phyloP scores from a whole-genome alignment of 2,797 vertebrate genomes.

The Euthynnus affinis region DNA sequence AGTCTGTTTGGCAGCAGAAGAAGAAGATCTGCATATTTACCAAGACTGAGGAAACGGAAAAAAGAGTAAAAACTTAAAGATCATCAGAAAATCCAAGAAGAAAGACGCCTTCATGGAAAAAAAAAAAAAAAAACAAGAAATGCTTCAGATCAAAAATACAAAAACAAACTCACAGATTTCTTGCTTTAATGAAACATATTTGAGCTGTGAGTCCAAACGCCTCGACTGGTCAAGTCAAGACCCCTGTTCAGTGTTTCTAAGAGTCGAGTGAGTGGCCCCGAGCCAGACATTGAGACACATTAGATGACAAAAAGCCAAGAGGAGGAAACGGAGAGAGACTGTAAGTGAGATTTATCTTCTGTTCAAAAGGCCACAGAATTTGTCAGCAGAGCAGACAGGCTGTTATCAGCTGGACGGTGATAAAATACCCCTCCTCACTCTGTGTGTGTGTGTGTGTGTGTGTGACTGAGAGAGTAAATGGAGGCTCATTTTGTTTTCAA shows the following conservation, averaged over 20 bases:
- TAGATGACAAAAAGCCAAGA: constrained; percentile 42
- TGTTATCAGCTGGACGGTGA: constrained; percentile 62
- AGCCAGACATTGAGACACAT: constrained; percentile 38
- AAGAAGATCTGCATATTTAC: neutral
- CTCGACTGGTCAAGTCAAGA: neutral
- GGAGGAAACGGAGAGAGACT: constrained; percentile 32
- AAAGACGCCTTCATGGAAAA: too few relatives aligned
- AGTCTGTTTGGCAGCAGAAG: neutral
- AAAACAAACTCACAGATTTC: too few relatives aligned
- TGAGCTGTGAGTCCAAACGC: neutral
- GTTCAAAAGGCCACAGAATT: constrained; percentile 69
- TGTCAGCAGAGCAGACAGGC: constrained; percentile 64
- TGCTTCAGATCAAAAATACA: too few relatives aligned
- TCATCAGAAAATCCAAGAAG: too few relatives aligned
- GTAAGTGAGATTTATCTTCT: constrained; percentile 70
- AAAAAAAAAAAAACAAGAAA: too few relatives aligned
- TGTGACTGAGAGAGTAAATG: constrained; percentile 23
- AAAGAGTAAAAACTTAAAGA: too few relatives aligned
- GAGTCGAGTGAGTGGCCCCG: constrained; percentile 4
- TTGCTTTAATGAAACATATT: too few relatives aligned
- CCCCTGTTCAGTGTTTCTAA: neutral
- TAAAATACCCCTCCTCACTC: constrained; percentile 31
- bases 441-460: constrained; percentile 22
- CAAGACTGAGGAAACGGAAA: neutral
- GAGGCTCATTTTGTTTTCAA: constrained; percentile 46